phyloP scores from a whole-genome alignment of 1,140 invertebrate genomes.

The Nephila pilipes region DNA sequence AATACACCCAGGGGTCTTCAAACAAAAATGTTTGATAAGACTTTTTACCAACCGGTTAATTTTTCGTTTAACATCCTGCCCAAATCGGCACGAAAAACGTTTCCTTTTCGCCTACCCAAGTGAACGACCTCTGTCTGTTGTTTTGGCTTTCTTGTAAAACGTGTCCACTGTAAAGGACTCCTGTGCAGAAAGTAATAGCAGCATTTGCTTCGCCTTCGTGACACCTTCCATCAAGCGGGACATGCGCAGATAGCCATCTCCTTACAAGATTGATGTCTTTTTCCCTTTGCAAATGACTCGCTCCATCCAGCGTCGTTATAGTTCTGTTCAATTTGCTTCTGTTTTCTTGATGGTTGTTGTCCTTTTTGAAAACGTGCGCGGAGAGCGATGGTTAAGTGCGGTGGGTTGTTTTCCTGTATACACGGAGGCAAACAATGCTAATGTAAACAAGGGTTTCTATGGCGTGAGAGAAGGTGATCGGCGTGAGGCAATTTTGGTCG shows the following conservation, averaged over 20 bases:
- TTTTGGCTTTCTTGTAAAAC: not conserved
- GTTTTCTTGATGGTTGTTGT: not conserved
- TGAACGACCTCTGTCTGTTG: constrained; percentile 10
- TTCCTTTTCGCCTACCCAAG: not conserved
- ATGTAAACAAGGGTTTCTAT: not conserved
- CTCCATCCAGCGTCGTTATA: no score
- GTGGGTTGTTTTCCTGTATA: not conserved
- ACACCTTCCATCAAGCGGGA: not conserved
- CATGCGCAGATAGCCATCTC: not conserved
- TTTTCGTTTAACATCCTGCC: not conserved
- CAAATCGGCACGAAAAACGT: not conserved
- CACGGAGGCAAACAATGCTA: not conserved
- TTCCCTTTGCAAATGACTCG: not conserved
- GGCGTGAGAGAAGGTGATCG: not conserved
- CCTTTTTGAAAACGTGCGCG: not conserved
- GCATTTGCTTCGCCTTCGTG: not conserved
- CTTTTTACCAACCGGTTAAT: no score
- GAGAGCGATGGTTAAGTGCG: not conserved
- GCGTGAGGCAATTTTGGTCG: no score
- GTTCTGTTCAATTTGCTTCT: not conserved
- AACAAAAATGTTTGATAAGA: no score
- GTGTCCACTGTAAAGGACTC: not conserved
- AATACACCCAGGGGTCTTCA: no score
- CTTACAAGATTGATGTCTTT: constrained; percentile 2
- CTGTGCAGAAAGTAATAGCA: not conserved